These are phyloP conservation scores for Apodemus sylvaticus DNA, from an alignment of 2,113 vertebrate species.

Conservation along the genomic window DNA sequence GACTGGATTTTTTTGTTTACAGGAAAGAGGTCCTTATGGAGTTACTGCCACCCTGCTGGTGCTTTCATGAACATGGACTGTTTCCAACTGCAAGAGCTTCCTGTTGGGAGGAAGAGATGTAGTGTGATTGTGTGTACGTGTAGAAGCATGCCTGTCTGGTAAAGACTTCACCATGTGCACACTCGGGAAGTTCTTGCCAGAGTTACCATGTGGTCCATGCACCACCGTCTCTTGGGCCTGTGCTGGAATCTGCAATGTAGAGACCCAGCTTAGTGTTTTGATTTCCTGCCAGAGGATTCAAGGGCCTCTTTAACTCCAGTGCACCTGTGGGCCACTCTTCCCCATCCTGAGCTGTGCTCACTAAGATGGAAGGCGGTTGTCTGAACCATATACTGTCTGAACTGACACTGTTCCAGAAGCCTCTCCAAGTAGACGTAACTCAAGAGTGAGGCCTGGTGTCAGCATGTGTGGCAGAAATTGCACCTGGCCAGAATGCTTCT, in stretches of 20 bases:
- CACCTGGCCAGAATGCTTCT: neutral
- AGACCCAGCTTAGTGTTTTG: neutral
- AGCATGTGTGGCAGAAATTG: neutral
- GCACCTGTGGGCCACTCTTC: neutral
- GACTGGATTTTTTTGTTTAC: neutral
- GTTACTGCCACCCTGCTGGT: neutral
- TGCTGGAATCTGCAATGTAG: neutral
- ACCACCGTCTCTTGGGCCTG: neutral
- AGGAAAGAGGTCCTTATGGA: neutral
- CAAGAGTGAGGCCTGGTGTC: neutral
- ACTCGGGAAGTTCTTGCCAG: neutral
- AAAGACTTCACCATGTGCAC: neutral
- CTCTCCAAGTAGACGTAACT: neutral
- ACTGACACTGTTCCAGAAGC: neutral
- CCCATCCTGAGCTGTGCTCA: neutral
- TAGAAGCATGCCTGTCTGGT: neutral
- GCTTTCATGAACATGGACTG: neutral
- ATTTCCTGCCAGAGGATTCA: neutral
- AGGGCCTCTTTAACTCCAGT: neutral
- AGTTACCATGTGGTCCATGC: fast-evolving
- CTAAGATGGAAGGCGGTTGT: neutral
- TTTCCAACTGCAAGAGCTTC: slow-evolving; percentile 22
- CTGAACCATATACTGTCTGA: neutral
- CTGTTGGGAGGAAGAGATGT: neutral
- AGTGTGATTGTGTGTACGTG: neutral